Conservation (phyloP, 2,888 invertebrate genomes). For the Nasonovia ribisnigri region DNA sequence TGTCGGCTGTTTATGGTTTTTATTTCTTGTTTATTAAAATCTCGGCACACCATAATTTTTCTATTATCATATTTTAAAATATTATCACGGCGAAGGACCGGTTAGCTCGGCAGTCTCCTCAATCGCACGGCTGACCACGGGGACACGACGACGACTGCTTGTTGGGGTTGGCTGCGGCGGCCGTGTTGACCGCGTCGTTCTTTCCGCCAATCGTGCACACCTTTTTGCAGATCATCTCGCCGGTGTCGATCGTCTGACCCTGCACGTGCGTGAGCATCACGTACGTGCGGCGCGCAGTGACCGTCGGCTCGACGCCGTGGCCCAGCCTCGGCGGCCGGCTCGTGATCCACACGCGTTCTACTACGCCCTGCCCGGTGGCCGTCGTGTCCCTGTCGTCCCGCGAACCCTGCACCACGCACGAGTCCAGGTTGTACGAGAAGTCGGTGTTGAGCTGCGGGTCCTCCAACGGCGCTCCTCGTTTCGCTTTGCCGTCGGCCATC, state of each 20-base stretch:
- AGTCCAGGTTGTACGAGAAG: constrained; percentile 48
- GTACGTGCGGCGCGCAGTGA: constrained; percentile 35
- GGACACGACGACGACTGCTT: background rate
- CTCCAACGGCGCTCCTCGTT: too few relatives aligned
- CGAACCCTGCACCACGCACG: constrained; percentile 50
- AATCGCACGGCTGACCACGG: constrained; percentile 17
- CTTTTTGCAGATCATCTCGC: constrained; percentile 41
- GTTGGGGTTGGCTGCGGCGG: background rate
- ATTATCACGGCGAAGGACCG: background rate
- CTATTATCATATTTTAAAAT: background rate
- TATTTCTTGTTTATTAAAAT: background rate
- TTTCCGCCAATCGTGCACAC: constrained; percentile 18
- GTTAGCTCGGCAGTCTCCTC: background rate
- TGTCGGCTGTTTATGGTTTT: background rate
- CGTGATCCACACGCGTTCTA: constrained; percentile 49
- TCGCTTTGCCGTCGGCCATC: background rate
- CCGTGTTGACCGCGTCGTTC: background rate
- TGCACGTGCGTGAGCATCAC: constrained; percentile 55
- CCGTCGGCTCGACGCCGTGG: constrained; percentile 41
- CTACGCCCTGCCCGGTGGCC: background rate
- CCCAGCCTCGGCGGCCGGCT: constrained; percentile 37
- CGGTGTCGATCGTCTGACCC: constrained; percentile 56
- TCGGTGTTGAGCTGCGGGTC: constrained; percentile 42
- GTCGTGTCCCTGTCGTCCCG: constrained; percentile 24
- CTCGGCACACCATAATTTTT: background rate